phyloP scores from a whole-genome alignment of 1,140 invertebrate species.

The Saccostrea cuccullata region DNA sequence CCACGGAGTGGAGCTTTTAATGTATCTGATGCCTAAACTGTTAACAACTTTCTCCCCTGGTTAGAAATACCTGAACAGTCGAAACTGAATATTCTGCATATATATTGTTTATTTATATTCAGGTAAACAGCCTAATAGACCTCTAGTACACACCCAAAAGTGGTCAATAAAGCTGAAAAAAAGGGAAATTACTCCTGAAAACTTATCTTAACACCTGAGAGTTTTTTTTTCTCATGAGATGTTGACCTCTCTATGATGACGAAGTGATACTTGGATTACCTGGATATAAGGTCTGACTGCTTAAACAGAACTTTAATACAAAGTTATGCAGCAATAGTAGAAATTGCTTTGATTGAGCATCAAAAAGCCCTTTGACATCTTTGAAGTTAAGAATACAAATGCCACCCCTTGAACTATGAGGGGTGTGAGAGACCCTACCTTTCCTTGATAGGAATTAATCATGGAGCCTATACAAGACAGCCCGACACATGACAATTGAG shows the following conservation, averaged over 20 bases:
- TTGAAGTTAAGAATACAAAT: conserved; percentile 27
- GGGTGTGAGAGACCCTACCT: background rate
- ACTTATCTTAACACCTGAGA: conserved; percentile 14
- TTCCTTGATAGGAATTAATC: background rate
- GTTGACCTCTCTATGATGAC: background rate
- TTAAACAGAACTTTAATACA: background rate
- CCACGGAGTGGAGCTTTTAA: conserved; percentile 2
- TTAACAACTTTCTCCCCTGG: background rate
- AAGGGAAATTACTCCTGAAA: conserved; percentile 20
- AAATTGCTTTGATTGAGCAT: conserved; percentile 16
- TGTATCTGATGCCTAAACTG: conserved; percentile 9
- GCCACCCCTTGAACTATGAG: conserved; percentile 24
- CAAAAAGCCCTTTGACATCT: conserved; percentile 23
- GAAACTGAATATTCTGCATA: background rate
- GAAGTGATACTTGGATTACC: background rate
- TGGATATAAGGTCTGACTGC: background rate
- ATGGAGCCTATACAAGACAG: background rate
- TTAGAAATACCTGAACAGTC: background rate
- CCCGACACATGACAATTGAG: conserved; percentile 9
- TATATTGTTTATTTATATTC: background rate
- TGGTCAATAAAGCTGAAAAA: conserved; percentile 3
- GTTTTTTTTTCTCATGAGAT: background rate
- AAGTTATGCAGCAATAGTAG: background rate
- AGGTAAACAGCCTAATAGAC: background rate
- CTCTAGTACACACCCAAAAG: background rate